Conservation (phyloP, 2,113 vertebrate species). For the Amia ocellicauda region DNA sequence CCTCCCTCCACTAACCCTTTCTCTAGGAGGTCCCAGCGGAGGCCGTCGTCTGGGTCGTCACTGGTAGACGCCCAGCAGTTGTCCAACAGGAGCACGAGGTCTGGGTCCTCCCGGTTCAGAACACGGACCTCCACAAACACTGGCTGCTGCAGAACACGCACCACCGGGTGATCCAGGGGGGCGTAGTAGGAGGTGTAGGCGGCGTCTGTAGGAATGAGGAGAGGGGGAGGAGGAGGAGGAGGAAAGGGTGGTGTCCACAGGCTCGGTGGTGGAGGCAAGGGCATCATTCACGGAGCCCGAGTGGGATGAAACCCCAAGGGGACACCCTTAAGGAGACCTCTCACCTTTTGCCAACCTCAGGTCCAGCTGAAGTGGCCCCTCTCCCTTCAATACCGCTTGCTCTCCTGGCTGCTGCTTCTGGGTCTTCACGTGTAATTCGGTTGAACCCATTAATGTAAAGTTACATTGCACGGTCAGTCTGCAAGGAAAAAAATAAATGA, state of each 20-base stretch:
- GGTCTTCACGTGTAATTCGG: constrained; percentile 12
- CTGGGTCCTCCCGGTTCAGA: constrained; percentile 53
- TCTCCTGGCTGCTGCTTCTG: background rate
- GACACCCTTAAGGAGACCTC: too few species aligned
- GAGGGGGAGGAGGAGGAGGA: too few species aligned
- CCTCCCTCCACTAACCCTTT: constrained; percentile 39
- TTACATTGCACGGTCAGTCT: constrained; percentile 41
- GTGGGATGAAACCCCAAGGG: too few species aligned
- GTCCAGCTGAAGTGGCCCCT: constrained; percentile 36
- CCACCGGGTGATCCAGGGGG: constrained; percentile 41
- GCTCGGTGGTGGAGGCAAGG: too few species aligned
- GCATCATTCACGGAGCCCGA: too few species aligned
- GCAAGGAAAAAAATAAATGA: background rate
- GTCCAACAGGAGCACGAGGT: constrained; percentile 52
- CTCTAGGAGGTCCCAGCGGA: constrained; percentile 66
- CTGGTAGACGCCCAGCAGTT: constrained; percentile 69
- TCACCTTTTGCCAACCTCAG: constrained; percentile 54
- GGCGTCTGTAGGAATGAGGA: constrained; percentile 40
- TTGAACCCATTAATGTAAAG: constrained; percentile 29
- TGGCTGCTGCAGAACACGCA: constrained; percentile 58
- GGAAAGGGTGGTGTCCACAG: too few species aligned
- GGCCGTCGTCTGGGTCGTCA: constrained; percentile 34
- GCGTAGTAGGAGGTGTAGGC: constrained; percentile 56
- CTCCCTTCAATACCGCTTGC: constrained; percentile 20
- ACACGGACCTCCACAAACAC: constrained; percentile 65